Base-by-base conservation (phyloP, 2,797 vertebrate species). In the Scomberomorus guttatus region DNA sequence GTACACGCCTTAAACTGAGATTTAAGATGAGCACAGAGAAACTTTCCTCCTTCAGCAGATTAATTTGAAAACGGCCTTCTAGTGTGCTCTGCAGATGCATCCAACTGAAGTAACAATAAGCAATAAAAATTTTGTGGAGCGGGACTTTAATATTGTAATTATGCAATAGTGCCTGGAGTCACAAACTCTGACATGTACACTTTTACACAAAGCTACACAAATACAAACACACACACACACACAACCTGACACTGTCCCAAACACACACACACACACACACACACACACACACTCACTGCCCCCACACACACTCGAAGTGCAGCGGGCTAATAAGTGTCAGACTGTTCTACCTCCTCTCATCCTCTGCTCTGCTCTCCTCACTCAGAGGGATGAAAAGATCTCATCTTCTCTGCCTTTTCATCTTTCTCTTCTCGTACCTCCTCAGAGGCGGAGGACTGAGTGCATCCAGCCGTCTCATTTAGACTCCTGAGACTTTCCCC, bases 341-440 rank as follows among this genome's bases (percentile, higher is more conserved):
- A 9, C 11, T 60, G 63, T 58, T 72, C 67, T 50, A 48, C 44
- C 44, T 62, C 22, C 10, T 37, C 37, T 37, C 37, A 37, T 8
- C 37, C 37, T 37, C 39, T 42, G 12, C 13, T 37, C 50, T 70
- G 54, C 24, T 72, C 58, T 74, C 24, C 27, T 66, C 44, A 17
- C 62, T 73, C 76, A 34, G 76, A 59, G 32, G 57, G 72, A 79
- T 66, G 60, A 79, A 82, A 74, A 34, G 54, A 64, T 77, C 27
- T 75, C 9, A 25, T 74, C 58, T 62, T 74, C 42, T 61, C 73
- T 3, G 55, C 22, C 69, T 70, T 80, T 59, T 84, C 66, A 63
- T 85, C 80, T 79, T n/a, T 6, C n/a, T 73, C 64, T 46, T 67
- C 63, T 73, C 34, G 22, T 79, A 77, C 67, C 46, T 80, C 60